Conservation (phyloP, 2,888 invertebrate species). For the Ophion ellenae region DNA sequence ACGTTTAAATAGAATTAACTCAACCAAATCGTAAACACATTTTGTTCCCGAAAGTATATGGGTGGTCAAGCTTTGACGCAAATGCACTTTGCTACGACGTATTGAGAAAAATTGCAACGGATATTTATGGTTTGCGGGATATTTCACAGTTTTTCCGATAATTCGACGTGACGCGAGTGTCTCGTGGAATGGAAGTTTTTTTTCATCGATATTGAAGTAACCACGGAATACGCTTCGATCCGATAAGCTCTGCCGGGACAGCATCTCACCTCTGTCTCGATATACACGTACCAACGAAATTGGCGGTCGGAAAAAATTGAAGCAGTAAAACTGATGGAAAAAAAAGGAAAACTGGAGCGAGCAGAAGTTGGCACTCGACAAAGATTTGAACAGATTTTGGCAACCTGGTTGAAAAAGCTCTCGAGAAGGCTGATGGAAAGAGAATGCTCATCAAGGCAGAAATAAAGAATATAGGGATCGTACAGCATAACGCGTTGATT, state of each 20-base stretch:
- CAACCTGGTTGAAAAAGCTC: constrained; percentile 41
- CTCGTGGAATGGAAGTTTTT: constrained; percentile 23
- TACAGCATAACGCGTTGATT: neutral
- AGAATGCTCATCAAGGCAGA: constrained; percentile 31
- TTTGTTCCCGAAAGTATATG: neutral
- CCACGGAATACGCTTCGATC: constrained; percentile 32
- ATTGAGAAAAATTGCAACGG: constrained; percentile 15
- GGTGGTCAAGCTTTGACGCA: constrained; percentile 5
- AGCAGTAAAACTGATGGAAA: constrained; percentile 11
- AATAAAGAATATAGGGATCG: neutral
- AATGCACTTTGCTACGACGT: constrained; percentile 18
- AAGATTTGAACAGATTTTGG: constrained; percentile 50
- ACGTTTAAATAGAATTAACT: neutral
- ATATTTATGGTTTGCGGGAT: constrained; percentile 37
- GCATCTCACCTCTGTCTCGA: constrained; percentile 31
- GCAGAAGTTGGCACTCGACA: constrained; percentile 53
- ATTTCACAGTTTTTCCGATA: constrained; percentile 36
- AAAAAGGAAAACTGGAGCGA: constrained; percentile 28
- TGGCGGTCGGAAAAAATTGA: constrained; percentile 29
- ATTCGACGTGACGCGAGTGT: constrained; percentile 35
- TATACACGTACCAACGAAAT: constrained; percentile 22
- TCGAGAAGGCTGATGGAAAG: constrained; percentile 26
- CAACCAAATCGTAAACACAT: neutral
- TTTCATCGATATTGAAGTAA: constrained; percentile 45
- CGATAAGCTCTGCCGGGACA: constrained; percentile 40